Base-by-base conservation (phyloP, 2,888 invertebrate species). In the Chloromyia formosa region DNA sequence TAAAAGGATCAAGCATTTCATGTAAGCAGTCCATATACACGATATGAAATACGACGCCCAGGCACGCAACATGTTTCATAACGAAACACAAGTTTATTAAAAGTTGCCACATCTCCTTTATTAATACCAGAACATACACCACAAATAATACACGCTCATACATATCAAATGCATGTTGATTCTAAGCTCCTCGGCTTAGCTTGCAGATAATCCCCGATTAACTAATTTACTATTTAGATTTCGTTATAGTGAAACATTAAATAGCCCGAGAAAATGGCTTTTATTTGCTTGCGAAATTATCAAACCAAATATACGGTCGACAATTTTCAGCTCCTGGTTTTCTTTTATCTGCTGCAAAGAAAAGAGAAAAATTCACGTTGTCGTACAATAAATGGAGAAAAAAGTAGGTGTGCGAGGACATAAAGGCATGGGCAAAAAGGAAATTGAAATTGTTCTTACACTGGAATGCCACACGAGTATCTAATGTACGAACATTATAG, bases 141-240 rank as follows among this genome's bases (percentile, higher is more conserved):
- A 20, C 1, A 14, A 23, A 12, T 9, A 16, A 35, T 18, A 62
- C 18, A 62, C 10, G 2, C 14, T 62, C 62, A 62, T 69, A 12
- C 27, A 69, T 54, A 69, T 2, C 23, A 69, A 69, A 69, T 54
- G 54, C 27, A 12, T 9, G 68, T 18, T 35, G 54, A 54, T 16
- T 10, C 23, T 69, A 53, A 12, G n/a, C 9, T 27, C 18, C 54
- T 27, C 54, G 0, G 27, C 35, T 16, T 23, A 54, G 27, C 35
- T 53, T 22, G 35, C 14, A 42, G 68, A 69, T 69, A 53, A 54
- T 54, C 54, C 54, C 23, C 7, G 54, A 69, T 69, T 54, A 54
- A 54, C 68, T 69, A 69, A 69, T 69, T 69, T 54, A 54, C 53
- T 69, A 69, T 69, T 54, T 69, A 27, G 53, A 69, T 53, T 69